Percentiles rank a stretch among this genome's conserved stretches.
phyloP scores from a whole-genome alignment of 2,797 vertebrate genomes.

The Mormyrus hasselquistii region DNA sequence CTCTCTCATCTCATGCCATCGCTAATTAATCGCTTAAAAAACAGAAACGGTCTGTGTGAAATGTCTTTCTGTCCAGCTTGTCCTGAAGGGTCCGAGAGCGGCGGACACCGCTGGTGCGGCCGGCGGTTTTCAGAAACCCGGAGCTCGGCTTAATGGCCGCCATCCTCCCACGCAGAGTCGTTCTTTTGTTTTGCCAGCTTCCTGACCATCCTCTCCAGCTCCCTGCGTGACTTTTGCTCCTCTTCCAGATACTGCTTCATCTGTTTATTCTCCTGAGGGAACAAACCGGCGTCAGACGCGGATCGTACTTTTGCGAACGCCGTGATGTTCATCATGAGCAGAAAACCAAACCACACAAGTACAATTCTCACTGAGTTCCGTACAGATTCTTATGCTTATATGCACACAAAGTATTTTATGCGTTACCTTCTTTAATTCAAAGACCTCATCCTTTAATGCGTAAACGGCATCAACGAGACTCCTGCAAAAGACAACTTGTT shows the following conservation, averaged over 20 bases:
- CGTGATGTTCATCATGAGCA: no score
- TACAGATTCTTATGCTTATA: not conserved
- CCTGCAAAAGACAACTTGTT: constrained; percentile 55
- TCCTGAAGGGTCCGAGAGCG: not conserved
- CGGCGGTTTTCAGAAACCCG: not conserved
- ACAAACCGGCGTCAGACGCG: not conserved
- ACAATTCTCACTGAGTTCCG: not conserved
- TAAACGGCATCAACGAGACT: constrained; percentile 97
- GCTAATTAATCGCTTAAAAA: not conserved
- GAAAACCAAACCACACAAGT: not conserved
- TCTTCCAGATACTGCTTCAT: constrained; percentile 97
- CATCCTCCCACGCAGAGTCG: constrained; percentile 79
- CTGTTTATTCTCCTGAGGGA: constrained; percentile 82
- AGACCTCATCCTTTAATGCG: constrained; percentile 94
- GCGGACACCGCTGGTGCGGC: not conserved
- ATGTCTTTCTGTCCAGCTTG: not conserved
- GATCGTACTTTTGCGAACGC: not conserved
- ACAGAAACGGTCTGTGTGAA: not conserved
- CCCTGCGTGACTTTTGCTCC: constrained; percentile 90
- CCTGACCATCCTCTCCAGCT: constrained; percentile 85
- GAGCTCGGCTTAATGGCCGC: constrained; percentile 58
- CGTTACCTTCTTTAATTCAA: constrained; percentile 90
- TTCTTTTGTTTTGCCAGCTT: constrained; percentile 90
- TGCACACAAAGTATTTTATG: not conserved
- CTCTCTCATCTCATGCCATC: not conserved